phyloP scores from a whole-genome alignment of 1,140 invertebrate genomes.

The Pogonus chalceus region DNA sequence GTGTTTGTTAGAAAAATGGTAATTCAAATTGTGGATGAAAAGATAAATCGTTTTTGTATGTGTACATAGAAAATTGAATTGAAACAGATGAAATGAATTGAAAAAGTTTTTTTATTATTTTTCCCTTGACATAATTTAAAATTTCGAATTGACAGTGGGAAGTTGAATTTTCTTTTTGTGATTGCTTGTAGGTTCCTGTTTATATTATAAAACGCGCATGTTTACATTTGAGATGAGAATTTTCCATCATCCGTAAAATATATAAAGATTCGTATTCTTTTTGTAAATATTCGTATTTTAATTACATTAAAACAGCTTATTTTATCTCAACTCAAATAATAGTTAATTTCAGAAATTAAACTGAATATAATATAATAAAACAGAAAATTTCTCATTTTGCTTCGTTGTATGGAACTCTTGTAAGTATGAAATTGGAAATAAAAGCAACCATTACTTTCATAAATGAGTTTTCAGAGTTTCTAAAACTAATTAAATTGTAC shows the following conservation, averaged over 20 bases:
- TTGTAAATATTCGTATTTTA: background rate
- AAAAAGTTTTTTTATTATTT: background rate
- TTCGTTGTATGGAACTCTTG: background rate
- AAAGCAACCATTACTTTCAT: slow-evolving; percentile 7
- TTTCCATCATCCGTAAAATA: background rate
- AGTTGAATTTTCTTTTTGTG: background rate
- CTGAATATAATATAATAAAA: slow-evolving; percentile 5
- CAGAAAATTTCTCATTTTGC: background rate
- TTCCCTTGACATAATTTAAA: background rate
- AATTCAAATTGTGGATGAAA: too few species aligned
- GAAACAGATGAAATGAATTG: background rate
- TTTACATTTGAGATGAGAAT: background rate
- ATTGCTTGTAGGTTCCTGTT: too few species aligned
- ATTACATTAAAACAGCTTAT: slow-evolving; percentile 1
- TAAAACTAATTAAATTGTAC: slow-evolving; percentile 5
- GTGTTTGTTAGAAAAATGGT: too few species aligned
- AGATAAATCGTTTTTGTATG: background rate
- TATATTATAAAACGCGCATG: background rate
- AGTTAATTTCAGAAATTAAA: slow-evolving; percentile 1
- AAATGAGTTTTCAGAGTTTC: slow-evolving; percentile 7
- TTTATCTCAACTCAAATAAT: background rate
- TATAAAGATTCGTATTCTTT: background rate
- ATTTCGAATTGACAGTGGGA: background rate
- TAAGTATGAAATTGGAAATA: slow-evolving; percentile 6
- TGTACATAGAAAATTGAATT: background rate